Evolutionary conservation across 2,113 vertebrate genomes (phyloP).

Genomic region (Columba livia): DNA sequence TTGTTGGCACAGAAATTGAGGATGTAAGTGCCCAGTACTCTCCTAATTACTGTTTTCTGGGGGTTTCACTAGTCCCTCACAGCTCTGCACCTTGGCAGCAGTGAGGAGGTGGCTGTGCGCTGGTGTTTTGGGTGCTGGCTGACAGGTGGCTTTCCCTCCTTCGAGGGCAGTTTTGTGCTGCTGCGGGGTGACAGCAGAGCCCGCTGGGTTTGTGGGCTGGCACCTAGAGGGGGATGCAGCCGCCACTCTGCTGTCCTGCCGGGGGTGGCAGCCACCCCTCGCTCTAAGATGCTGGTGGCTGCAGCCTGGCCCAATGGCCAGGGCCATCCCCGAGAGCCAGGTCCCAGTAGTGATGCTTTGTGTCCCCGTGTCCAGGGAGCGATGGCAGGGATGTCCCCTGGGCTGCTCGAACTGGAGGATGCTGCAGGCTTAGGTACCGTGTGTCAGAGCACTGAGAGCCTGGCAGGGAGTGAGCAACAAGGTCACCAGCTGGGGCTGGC

Average conservation of each 20-base stretch:
- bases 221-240: neutral
- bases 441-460: neutral
- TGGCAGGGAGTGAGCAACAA: neutral
- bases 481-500: neutral
- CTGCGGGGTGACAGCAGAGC: neutral
- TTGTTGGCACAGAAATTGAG: neutral
- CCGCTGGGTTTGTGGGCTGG: neutral
- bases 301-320: neutral
- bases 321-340: neutral
- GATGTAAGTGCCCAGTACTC: neutral
- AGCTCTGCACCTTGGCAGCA: neutral
- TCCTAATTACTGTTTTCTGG: neutral
- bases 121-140: neutral
- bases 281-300: neutral
- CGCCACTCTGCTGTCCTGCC: neutral
- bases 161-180: accelerated
- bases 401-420: neutral
- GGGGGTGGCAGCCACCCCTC: neutral
- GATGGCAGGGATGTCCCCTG: neutral
- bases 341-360: neutral
- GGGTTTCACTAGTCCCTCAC: neutral
- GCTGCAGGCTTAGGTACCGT: neutral
- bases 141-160: neutral
- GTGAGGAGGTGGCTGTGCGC: accelerated
- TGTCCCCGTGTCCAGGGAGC: neutral